Evolutionary conservation across 2,797 vertebrate species (phyloP).

Genomic region (Gadopsis bispinosus): DNA sequence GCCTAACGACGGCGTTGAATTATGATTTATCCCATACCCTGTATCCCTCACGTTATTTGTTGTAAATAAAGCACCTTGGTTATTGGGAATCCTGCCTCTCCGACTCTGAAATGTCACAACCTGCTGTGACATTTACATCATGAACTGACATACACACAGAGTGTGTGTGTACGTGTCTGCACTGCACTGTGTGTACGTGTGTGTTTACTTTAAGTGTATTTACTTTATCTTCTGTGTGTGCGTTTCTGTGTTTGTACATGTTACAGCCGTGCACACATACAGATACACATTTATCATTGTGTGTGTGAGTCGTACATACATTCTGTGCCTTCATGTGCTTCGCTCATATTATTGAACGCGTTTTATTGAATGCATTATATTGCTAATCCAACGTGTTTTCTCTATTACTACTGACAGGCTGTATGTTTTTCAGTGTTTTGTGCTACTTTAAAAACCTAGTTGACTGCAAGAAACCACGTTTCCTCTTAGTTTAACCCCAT

Average conservation of each 20-base stretch:
- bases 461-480: slow-evolving; percentile 6
- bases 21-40: too few species aligned
- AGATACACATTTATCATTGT: slow-evolving; percentile 7
- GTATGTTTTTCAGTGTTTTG: background rate
- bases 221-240: background rate
- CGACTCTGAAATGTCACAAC: too few species aligned
- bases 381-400: background rate
- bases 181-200: background rate
- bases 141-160: too few species aligned
- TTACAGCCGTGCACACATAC: slow-evolving; percentile 20
- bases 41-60: too few species aligned
- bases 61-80: too few species aligned
- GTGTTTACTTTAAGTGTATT: background rate
- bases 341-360: background rate
- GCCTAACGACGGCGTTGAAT: too few species aligned
- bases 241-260: slow-evolving; percentile 16
- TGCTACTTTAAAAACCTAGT: background rate
- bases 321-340: background rate
- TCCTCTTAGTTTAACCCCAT: background rate
- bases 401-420: background rate
- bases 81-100: too few species aligned
- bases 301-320: background rate
- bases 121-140: too few species aligned
- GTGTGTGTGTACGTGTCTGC: background rate
- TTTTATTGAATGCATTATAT: slow-evolving; percentile 7